Percentiles rank a stretch among this genome's conserved stretches.
These are phyloP conservation scores for Sandelia bainsii DNA, from an alignment of 2,797 vertebrate species.

Conservation along the genomic window DNA sequence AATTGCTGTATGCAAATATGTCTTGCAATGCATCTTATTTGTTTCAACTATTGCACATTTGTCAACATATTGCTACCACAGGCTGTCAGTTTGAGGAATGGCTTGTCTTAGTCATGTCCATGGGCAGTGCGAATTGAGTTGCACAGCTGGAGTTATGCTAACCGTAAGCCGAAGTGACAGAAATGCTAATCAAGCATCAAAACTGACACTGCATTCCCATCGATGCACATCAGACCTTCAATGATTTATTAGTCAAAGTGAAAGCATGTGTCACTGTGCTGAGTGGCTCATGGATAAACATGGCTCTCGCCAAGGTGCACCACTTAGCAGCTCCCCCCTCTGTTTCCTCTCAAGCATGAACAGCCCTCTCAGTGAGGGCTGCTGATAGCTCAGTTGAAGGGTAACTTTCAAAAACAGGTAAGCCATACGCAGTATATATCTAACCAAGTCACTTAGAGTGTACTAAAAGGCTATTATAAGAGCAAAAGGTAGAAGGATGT, in stretches of 20 bases:
- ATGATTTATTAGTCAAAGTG: conserved; percentile 81
- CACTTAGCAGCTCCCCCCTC: conserved; percentile 56
- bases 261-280: conserved; percentile 71
- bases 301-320: conserved; percentile 67
- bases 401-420: conserved; percentile 66
- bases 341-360: conserved; percentile 43
- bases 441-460: conserved; percentile 60
- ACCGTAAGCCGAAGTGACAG: conserved; percentile 83
- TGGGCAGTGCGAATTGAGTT: conserved; percentile 75
- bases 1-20: conserved; percentile 20
- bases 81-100: conserved; percentile 78
- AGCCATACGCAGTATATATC: conserved; percentile 65
- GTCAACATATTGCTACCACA: conserved; percentile 57
- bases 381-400: conserved; percentile 47
- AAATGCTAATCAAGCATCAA: conserved; percentile 80
- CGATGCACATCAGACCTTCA: conserved; percentile 70
- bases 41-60: conserved; percentile 55
- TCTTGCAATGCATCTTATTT: conserved; percentile 22
- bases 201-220: conserved; percentile 79
- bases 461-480: conserved; percentile 71
- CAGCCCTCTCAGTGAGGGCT: conserved; percentile 31
- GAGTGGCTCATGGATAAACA: conserved; percentile 78
- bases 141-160: conserved; percentile 85
- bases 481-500: conserved; percentile 52
- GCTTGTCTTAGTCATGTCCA: conserved; percentile 74